Evolutionary conservation across 2,113 vertebrate species (phyloP).

Genomic region (Psettodes erumei): DNA sequence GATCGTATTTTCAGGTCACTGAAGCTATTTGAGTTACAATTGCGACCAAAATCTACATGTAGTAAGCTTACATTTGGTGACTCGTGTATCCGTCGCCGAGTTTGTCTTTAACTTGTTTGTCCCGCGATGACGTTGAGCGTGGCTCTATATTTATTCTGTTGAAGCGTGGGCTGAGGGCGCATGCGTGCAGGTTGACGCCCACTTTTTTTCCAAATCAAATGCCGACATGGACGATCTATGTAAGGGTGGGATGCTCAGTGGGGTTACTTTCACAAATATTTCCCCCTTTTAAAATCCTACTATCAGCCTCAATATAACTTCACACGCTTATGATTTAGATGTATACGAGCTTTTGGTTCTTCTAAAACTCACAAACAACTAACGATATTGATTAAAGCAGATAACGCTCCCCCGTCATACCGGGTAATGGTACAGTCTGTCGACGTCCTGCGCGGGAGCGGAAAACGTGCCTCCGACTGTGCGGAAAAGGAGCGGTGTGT

Average conservation of each 20-base stretch:
- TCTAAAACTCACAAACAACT: background rate
- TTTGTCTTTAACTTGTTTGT: rapidly evolving
- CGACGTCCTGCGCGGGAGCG: constrained; percentile 76
- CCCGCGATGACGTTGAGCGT: background rate
- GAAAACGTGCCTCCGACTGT: constrained; percentile 66
- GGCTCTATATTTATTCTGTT: background rate
- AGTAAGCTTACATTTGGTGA: background rate
- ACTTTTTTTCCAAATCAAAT: constrained; percentile 21
- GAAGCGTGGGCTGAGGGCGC: background rate
- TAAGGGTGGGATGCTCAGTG: background rate
- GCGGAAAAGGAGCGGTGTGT: constrained; percentile 38
- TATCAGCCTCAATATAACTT: background rate
- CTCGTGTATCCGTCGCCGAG: background rate
- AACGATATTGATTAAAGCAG: background rate
- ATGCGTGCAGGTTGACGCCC: constrained; percentile 54
- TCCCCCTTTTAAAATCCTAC: background rate
- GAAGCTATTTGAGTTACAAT: too few relatives aligned
- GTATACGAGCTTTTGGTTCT: rapidly evolving
- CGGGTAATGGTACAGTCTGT: constrained; percentile 60
- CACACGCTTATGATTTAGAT: rapidly evolving
- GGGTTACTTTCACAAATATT: background rate
- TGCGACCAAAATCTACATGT: background rate
- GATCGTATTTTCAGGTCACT: background rate
- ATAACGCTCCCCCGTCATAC: background rate
- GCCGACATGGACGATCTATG: constrained; percentile 26